A percentile compares a stretch with the other conserved stretches of the same genome.
Conservation (phyloP, 2,797 vertebrate genomes). For the Sebastes trivittatus region DNA sequence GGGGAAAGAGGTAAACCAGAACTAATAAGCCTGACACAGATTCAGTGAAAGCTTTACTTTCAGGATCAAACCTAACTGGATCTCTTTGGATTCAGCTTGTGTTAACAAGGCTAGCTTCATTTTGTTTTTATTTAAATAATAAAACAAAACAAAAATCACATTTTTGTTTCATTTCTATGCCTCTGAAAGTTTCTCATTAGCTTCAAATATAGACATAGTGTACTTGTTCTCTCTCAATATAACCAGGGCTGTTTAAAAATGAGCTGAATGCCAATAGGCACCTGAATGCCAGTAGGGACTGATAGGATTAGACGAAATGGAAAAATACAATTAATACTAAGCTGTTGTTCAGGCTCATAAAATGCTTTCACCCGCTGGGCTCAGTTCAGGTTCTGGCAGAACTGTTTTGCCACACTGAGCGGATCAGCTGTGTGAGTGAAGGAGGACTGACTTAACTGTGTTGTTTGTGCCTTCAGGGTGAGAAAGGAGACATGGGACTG, state of each 20-base stretch:
- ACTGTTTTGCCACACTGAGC: background rate
- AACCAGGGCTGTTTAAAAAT: background rate
- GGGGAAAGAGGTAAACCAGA: constrained; percentile 82
- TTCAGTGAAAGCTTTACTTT: background rate
- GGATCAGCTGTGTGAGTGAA: background rate
- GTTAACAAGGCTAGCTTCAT: background rate
- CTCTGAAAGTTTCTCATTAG: background rate
- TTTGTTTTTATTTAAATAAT: background rate
- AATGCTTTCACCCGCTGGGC: background rate
- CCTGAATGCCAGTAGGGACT: background rate
- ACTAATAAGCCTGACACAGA: background rate
- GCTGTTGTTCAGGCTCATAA: background rate
- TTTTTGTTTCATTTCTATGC: background rate
- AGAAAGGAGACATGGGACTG: constrained; percentile 82
- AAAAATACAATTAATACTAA: background rate
- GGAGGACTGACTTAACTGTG: background rate
- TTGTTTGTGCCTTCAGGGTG: constrained; percentile 78
- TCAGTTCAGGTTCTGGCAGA: background rate
- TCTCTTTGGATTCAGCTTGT: background rate
- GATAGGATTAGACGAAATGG: background rate
- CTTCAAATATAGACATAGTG: background rate
- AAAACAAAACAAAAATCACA: fast-evolving
- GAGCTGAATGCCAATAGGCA: background rate
- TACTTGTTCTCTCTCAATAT: background rate
- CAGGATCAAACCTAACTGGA: background rate